A percentile compares a stretch with the other conserved stretches of the same genome.
phyloP scores from a whole-genome alignment of 1,140 invertebrate species.

The Tribolium castaneum region DNA sequence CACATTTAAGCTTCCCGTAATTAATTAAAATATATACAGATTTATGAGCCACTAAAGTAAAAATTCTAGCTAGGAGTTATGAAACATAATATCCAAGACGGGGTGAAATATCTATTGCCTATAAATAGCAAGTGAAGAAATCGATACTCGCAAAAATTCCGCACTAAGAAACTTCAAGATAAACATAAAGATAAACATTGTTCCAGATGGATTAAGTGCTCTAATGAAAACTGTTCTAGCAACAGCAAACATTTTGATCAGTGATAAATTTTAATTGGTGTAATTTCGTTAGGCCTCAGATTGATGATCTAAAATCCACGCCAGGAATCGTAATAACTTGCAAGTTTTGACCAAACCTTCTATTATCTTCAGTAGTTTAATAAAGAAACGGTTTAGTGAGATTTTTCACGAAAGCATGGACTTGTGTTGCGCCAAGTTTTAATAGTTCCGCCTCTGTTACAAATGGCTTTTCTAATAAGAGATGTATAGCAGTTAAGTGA shows the following conservation, averaged over 20 bases:
- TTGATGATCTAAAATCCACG: too few species aligned
- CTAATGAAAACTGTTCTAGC: neutral
- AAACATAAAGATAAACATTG: neutral
- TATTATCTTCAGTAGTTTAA: neutral
- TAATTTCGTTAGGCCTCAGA: neutral
- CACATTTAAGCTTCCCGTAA: neutral
- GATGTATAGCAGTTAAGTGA: neutral
- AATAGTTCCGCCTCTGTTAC: neutral
- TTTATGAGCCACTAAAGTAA: neutral
- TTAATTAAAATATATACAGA: neutral
- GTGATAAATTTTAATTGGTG: neutral
- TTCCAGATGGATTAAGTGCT: neutral
- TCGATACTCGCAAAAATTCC: neutral
- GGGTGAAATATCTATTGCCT: neutral
- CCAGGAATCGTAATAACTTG: too few species aligned
- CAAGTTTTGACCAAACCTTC: too few species aligned
- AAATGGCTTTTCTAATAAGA: conserved; percentile 7
- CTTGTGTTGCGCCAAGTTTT: neutral
- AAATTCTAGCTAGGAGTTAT: neutral
- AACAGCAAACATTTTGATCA: too few species aligned
- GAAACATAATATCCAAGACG: neutral
- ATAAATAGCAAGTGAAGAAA: neutral
- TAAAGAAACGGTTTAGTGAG: neutral
- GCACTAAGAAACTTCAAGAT: neutral
- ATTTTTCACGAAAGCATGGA: neutral